These are phyloP conservation scores for Drosophila pallidifrons DNA, from an alignment of 1,140 invertebrate species.

Conservation along the genomic window DNA sequence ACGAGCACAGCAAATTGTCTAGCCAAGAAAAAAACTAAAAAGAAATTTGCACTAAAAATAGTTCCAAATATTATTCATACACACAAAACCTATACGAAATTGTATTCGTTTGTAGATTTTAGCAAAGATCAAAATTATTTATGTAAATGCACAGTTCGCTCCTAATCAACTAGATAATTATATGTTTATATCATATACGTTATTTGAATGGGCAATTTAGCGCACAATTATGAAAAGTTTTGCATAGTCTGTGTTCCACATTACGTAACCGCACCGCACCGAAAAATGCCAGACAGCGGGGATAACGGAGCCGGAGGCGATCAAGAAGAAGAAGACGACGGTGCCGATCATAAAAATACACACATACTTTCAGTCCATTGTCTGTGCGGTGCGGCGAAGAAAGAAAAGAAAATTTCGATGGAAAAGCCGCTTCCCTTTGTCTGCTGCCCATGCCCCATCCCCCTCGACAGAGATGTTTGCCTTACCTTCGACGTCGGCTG, in stretches of 20 bases:
- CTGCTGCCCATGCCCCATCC: not conserved
- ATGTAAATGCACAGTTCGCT: conserved; percentile 19
- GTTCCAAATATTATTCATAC: conserved; percentile 78
- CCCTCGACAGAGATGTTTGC: not conserved
- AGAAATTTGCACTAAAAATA: conserved; percentile 70
- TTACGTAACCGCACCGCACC: conserved; percentile 72
- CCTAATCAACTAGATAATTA: conserved; percentile 40
- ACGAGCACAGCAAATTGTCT: conserved; percentile 50
- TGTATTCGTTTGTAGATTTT: conserved; percentile 7
- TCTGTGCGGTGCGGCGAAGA: conserved; percentile 34
- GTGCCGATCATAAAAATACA: conserved; percentile 68
- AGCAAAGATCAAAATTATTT: conserved; percentile 21
- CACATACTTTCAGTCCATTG: conserved; percentile 58
- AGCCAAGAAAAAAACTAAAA: conserved; percentile 30
- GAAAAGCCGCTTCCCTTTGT: conserved; percentile 44
- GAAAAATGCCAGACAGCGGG: conserved; percentile 25
- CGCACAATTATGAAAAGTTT: conserved; percentile 67
- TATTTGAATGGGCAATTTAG: conserved; percentile 22
- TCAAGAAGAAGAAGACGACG: conserved; percentile 18
- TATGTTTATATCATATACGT: conserved; percentile 30
- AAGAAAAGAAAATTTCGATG: conserved; percentile 18
- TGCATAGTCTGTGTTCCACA: conserved; percentile 43
- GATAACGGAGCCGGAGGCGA: conserved; percentile 26
- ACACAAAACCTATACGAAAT: conserved; percentile 49
- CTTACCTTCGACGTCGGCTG: conserved; percentile 54